These are phyloP conservation scores for Caenorhabditis latens DNA, from an alignment of 1,140 invertebrate genomes.

Conservation along the genomic window DNA sequence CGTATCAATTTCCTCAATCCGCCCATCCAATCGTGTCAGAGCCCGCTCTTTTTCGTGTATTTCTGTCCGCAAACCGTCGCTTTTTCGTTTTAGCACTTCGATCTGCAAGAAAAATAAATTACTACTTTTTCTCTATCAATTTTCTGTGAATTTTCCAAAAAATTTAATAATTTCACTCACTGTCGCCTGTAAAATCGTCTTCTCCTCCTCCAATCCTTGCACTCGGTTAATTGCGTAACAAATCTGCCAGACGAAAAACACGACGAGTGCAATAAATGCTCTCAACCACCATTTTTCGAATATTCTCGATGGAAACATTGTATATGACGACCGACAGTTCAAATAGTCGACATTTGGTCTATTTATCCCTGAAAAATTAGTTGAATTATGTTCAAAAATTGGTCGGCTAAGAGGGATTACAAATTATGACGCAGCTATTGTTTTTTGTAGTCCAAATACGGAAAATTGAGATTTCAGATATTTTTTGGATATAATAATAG, in stretches of 20 bases:
- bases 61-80: constrained; percentile 44
- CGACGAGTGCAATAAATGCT: constrained; percentile 46
- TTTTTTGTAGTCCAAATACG: neutral
- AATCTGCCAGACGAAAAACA: constrained; percentile 60
- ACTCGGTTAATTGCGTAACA: constrained; percentile 53
- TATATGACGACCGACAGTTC: neutral
- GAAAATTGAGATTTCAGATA: neutral
- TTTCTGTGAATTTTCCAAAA: no score
- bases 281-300: constrained; percentile 62
- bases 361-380: constrained; percentile 35
- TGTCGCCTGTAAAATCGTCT: constrained; percentile 33
- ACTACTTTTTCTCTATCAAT: neutral
- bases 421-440: no score
- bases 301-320: constrained; percentile 13
- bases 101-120: constrained; percentile 9
- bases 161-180: constrained; percentile 3
- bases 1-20: constrained; percentile 45
- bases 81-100: constrained; percentile 38
- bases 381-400: neutral
- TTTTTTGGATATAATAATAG: neutral
- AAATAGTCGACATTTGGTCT: constrained; percentile 41
- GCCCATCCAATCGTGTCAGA: constrained; percentile 36
- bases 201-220: constrained; percentile 48
- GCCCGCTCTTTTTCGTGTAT: constrained; percentile 56
- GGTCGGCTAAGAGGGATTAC: constrained; percentile 41